Evolutionary conservation across 2,888 invertebrate genomes (phyloP).

Genomic region (Torymus auratus): DNA sequence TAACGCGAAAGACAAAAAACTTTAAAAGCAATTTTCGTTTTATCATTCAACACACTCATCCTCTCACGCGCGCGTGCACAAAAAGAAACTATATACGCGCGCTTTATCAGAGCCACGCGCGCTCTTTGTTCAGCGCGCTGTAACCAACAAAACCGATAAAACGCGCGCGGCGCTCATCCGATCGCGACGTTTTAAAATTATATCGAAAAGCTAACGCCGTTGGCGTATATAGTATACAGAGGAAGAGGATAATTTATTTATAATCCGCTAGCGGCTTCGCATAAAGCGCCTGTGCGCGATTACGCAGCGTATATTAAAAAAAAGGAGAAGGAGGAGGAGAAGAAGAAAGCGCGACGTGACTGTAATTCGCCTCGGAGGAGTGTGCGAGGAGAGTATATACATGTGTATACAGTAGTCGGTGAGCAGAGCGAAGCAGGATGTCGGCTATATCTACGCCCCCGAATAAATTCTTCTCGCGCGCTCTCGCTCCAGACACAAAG

Average conservation of each 20-base stretch:
- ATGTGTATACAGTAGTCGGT: slow-evolving; percentile 18
- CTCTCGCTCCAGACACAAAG: slow-evolving; percentile 20
- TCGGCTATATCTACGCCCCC: slow-evolving; percentile 50
- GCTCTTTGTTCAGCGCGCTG: no score
- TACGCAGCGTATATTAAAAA: neutral
- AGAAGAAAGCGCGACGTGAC: neutral
- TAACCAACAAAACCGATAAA: no score
- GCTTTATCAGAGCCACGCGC: no score
- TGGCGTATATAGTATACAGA: neutral
- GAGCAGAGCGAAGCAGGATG: slow-evolving; percentile 50
- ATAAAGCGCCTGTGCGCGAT: neutral
- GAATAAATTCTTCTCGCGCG: slow-evolving; percentile 50
- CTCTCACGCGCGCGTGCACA: no score
- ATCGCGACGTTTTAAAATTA: no score
- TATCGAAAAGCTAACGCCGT: neutral
- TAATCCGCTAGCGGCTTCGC: neutral
- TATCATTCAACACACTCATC: no score
- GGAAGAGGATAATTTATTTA: slow-evolving; percentile 26
- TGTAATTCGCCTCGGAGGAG: slow-evolving; percentile 32
- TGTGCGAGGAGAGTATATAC: slow-evolving; percentile 21
- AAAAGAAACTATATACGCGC: no score
- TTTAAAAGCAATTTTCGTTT: no score
- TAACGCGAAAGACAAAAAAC: no score
- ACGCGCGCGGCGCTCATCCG: no score
- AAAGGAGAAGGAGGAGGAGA: neutral